Base-by-base conservation (phyloP, 2,888 invertebrate genomes). In the Tridacna gigas region DNA sequence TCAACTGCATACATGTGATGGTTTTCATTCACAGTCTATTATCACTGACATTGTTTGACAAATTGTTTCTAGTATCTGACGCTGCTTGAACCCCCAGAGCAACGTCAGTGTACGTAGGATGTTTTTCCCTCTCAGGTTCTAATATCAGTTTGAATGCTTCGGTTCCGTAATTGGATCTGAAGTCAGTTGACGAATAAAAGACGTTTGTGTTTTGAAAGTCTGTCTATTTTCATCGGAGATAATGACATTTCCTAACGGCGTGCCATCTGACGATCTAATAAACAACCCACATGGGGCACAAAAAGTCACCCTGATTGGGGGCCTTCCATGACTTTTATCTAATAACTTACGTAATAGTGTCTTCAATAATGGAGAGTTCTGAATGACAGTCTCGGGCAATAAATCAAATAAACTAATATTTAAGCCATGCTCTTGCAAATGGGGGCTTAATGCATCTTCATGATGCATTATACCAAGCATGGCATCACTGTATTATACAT, bases 331-430 rank as follows among this genome's bases (percentile, higher is more conserved):
- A 4, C 15, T 22, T n/a, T 63, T 63, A 63, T 63, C 26, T 63
- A 63, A 63, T 63, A 63, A 63, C 20, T 63, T 18, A 63, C 63
- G 63, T 63, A 63, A 63, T 63, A 18, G 20, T 26, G 13, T 20
- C 63, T 37, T 13, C 63, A 22, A 13, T 63, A 63, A 63, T 63
- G 13, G 26, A n/a, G 22, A n/a, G 25, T 22, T 63, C 15, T 63
- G 15, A 22, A 63, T 63, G 22, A n/a, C 22, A 13, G 63, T 63
- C 63, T n/a, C 63, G 25, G 25, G 63, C 26, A 18, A 63, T 63
- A 63, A 63, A 63, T 63, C 63, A 63, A 63, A 63, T 26, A 63
- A 63, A 63, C 7, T 25, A 20, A 63, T 13, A 63, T 26, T 63
- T 63, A 22, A 11, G n/a, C 12, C 63, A 11, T 11, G 63, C 22